A percentile compares a stretch with the other conserved stretches of the same genome.
Conservation (phyloP, 2,888 invertebrate species). For the Hofmannophila pseudospretella region DNA sequence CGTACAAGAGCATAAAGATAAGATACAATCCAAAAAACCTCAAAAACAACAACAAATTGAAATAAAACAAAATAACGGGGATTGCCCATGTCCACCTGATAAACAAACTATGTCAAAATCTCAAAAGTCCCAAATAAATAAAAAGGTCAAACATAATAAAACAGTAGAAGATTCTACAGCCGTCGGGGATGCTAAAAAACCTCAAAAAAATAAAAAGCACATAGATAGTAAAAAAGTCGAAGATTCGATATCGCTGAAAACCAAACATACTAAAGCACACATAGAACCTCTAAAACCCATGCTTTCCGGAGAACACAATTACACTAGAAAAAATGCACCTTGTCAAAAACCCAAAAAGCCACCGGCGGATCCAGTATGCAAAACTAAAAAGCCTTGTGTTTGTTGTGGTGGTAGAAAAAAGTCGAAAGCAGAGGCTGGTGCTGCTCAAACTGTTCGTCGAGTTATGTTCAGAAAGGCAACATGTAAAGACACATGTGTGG, state of each 20-base stretch:
- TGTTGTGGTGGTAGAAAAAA: constrained; percentile 13
- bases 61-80: no score
- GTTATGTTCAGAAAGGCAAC: no score
- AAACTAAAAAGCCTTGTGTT: constrained; percentile 5
- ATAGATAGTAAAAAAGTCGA: not conserved
- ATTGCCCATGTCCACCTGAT: no score
- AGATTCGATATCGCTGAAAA: not conserved
- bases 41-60: no score
- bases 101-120: no score
- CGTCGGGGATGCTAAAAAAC: not conserved
- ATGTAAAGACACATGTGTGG: constrained; percentile 9
- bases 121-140: not conserved
- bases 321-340: not conserved
- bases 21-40: no score
- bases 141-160: not conserved
- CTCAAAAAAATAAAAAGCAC: not conserved
- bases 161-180: not conserved
- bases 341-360: not conserved
- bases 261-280: not conserved
- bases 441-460: not conserved
- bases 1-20: no score
- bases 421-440: not conserved
- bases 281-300: no score
- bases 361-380: not conserved
- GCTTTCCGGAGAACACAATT: not conserved